Base-by-base conservation (phyloP, 1,140 invertebrate species). In the Aphelinus certus region DNA sequence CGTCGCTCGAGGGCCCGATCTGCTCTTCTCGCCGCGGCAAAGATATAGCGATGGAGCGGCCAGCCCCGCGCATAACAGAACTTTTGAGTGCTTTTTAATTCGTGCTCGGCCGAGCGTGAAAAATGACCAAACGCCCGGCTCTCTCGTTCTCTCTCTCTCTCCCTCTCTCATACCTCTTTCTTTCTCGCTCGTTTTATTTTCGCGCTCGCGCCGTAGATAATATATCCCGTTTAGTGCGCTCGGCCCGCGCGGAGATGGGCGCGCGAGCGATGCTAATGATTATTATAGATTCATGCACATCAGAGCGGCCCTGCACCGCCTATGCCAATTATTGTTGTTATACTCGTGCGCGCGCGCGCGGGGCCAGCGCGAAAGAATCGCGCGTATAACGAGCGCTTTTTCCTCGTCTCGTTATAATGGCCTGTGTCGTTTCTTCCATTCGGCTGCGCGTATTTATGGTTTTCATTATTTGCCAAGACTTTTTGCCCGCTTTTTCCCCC, bases 31-130 rank as follows among this genome's bases (percentile, higher is more conserved):
- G 6, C 26, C 26, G 26, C 26, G 26, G 26, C 26, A 26, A 26
- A 26, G 26, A 26, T 26, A 26, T 26, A 26, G 26, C 26, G 26
- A 26, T 26, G 26, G 26, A 26, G 26, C 26, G 26, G 26, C 26
- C 26, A 26, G 26, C 26, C 26, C 26, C 26, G 26, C 26, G 68
- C 62, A 61, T 60, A 70, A 70, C 60, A 71, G 49, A 72, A 72
- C 70, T 57, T 64, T 64, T 71, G 61, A 72, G 26, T 57, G 53
- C 43, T 64, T 64, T 64, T 72, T 72, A 64, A 72, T 72, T 64
- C 70, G 43, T 57, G 53, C 45, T 42, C 60, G 43, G 56, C 6
- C 48, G 10, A 71, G 69, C 58, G 60, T 71, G 60, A 71, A 71
- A 71, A 71, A 53, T 62, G 26, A 62, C 43, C 45, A 49, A 55